These are phyloP conservation scores for Laticauda colubrina DNA, from an alignment of 2,113 vertebrate species.

Conservation along the genomic window DNA sequence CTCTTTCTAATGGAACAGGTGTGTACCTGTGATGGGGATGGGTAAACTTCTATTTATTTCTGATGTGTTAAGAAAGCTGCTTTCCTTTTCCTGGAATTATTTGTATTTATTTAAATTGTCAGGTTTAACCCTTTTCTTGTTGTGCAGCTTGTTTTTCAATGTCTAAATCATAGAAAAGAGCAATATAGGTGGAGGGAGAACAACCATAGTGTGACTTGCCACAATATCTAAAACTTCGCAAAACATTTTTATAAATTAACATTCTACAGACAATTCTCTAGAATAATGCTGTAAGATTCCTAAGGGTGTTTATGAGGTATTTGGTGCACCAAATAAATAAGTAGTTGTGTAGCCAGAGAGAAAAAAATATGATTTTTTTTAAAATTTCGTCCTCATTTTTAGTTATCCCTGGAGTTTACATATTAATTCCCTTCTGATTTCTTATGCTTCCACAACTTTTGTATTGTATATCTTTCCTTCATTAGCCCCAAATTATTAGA, in stretches of 20 bases:
- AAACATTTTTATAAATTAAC: neutral
- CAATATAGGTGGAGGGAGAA: neutral
- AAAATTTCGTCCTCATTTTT: neutral
- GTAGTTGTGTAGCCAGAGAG: neutral
- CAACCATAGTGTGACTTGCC: neutral
- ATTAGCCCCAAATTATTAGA: neutral
- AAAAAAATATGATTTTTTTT: neutral
- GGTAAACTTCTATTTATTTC: slow-evolving; percentile 37
- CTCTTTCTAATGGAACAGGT: slow-evolving; percentile 8
- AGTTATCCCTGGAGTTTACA: neutral
- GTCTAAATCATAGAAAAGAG: neutral
- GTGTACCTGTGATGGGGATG: neutral
- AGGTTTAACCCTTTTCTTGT: slow-evolving; percentile 50
- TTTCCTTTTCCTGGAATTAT: slow-evolving; percentile 1
- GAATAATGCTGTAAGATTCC: neutral
- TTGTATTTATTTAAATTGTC: slow-evolving; percentile 20
- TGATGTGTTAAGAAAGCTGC: slow-evolving; percentile 17
- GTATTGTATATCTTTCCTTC: neutral
- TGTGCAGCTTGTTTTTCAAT: slow-evolving; percentile 4
- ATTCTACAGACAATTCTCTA: neutral
- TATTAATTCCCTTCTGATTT: neutral
- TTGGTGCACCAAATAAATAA: neutral
- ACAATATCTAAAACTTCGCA: neutral
- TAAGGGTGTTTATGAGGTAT: neutral
- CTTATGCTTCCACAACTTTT: neutral